These are phyloP conservation scores for Tachypleus tridentatus DNA, from an alignment of 1,140 invertebrate genomes.

Conservation along the genomic window DNA sequence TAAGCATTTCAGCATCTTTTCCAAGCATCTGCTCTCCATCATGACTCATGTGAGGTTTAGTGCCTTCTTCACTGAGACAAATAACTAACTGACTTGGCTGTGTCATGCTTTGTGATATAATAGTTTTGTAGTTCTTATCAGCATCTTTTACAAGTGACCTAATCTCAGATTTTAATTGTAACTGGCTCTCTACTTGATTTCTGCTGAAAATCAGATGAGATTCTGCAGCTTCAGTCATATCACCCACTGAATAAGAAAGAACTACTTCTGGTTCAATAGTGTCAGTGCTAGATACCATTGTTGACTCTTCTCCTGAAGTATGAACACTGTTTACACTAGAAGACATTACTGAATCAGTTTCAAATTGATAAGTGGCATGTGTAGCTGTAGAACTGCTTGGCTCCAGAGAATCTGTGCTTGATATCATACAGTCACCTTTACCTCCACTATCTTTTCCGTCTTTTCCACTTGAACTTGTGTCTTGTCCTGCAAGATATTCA, in stretches of 20 bases:
- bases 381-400: slow-evolving; percentile 49
- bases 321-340: slow-evolving; percentile 56
- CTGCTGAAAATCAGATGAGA: not conserved
- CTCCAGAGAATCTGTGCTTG: slow-evolving; percentile 43
- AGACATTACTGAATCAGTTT: slow-evolving; percentile 56
- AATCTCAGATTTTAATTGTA: too few relatives aligned
- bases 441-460: slow-evolving; percentile 20
- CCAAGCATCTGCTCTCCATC: too few relatives aligned
- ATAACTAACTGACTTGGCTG: too few relatives aligned
- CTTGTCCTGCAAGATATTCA: not conserved
- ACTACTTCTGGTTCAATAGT: slow-evolving; percentile 39
- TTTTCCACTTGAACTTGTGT: slow-evolving; percentile 17
- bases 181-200: not conserved
- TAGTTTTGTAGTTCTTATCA: too few relatives aligned
- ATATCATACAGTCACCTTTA: slow-evolving; percentile 42
- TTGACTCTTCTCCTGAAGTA: slow-evolving; percentile 50
- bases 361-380: slow-evolving; percentile 65
- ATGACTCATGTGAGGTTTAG: too few relatives aligned
- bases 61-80: too few relatives aligned
- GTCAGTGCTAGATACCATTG: slow-evolving; percentile 58
- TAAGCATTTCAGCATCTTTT: too few relatives aligned
- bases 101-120: too few relatives aligned
- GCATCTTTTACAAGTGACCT: too few relatives aligned
- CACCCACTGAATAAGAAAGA: slow-evolving; percentile 14
- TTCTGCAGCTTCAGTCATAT: not conserved